Evolutionary conservation across 1,140 invertebrate species (phyloP).

Genomic region (Copidosoma floridanum): DNA sequence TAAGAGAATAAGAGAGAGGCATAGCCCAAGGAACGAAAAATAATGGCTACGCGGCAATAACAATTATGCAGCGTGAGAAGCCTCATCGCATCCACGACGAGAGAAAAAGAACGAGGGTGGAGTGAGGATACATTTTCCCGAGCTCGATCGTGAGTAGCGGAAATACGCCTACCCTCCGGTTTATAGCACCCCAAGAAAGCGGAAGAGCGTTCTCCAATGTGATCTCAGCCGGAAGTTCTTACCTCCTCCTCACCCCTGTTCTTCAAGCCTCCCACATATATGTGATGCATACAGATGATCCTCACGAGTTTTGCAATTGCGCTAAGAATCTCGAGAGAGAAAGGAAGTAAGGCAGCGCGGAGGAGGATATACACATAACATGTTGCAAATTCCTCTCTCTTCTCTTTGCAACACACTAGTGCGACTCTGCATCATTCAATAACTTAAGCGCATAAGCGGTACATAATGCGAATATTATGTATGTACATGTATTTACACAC

Average conservation of each 20-base stretch:
- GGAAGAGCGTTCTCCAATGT: conserved; percentile 21
- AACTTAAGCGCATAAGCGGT: too few relatives aligned
- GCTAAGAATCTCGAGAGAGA: conserved; percentile 27
- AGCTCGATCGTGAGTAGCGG: too few relatives aligned
- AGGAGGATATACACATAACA: background rate
- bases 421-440: background rate
- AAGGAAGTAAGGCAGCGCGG: too few relatives aligned
- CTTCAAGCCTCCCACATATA: background rate
- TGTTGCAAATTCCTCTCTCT: background rate
- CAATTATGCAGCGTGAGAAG: conserved; percentile 2
- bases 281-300: too few relatives aligned
- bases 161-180: background rate
- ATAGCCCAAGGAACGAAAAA: background rate
- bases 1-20: too few relatives aligned
- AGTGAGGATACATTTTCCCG: too few relatives aligned
- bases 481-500: background rate
- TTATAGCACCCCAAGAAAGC: conserved; percentile 3
- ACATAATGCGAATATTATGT: too few relatives aligned
- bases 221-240: conserved; percentile 24
- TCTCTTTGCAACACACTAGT: too few relatives aligned
- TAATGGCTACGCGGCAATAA: conserved; percentile 4
- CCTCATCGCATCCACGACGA: background rate
- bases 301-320: too few relatives aligned
- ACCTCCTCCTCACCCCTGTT: conserved; percentile 31
- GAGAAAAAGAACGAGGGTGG: background rate